Evolutionary conservation across 2,797 vertebrate genomes (phyloP).

Genomic region (Clarias pachynema): DNA sequence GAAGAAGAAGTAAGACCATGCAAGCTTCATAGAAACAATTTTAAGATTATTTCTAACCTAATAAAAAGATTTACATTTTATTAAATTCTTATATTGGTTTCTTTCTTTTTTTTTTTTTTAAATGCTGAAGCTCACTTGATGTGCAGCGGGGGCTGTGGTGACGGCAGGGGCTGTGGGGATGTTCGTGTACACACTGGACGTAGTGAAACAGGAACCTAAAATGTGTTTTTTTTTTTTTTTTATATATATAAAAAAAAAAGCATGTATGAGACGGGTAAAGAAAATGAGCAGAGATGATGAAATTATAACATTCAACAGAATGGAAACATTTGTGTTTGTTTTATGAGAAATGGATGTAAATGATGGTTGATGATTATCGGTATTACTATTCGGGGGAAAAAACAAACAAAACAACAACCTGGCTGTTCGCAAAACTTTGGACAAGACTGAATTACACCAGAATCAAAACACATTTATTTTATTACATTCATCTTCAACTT

Average conservation of each 20-base stretch:
- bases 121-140: conserved; percentile 65
- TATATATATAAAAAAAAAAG: neutral
- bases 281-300: neutral
- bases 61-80: too few relatives aligned
- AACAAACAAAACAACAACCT: too few relatives aligned
- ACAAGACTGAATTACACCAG: neutral
- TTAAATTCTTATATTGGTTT: neutral
- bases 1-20: neutral
- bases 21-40: neutral
- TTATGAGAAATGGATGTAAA: neutral
- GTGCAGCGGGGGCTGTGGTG: conserved; percentile 65
- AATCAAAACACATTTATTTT: neutral
- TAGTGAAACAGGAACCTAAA: conserved; percentile 80
- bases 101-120: too few relatives aligned
- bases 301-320: neutral
- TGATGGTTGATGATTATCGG: neutral
- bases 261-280: neutral
- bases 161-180: conserved; percentile 71
- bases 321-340: neutral
- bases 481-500: neutral
- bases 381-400: too few relatives aligned
- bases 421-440: neutral
- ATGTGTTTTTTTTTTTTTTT: neutral
- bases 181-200: conserved; percentile 80
- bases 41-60: too few relatives aligned